phyloP scores from a whole-genome alignment of 2,888 invertebrate species.

The Teleiodes luculella region DNA sequence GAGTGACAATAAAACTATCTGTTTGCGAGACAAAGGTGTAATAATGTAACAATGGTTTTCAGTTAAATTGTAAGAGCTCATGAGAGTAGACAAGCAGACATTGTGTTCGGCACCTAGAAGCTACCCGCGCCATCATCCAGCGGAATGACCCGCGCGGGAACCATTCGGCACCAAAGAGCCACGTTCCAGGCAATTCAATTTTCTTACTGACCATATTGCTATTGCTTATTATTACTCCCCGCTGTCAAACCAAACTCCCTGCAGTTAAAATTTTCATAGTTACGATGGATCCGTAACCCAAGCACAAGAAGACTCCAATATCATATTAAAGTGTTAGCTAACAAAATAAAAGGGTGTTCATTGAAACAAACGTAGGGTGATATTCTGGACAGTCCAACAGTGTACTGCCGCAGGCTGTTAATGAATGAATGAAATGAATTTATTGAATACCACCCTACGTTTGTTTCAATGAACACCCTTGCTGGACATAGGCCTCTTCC shows the following conservation, averaged over 20 bases:
- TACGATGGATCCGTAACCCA: neutral
- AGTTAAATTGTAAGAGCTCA: neutral
- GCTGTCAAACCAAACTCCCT: conserved; percentile 20
- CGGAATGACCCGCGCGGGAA: conserved; percentile 64
- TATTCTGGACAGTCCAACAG: too few species aligned
- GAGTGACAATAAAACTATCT: too few species aligned
- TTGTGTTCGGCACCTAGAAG: conserved; percentile 11
- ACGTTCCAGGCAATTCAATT: conserved; percentile 64
- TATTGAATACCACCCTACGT: too few species aligned
- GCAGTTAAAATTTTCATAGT: conserved; percentile 10
- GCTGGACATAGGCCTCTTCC: too few species aligned
- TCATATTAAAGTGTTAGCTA: too few species aligned
- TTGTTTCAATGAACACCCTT: too few species aligned
- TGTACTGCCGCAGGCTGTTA: too few species aligned
- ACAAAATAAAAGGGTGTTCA: too few species aligned
- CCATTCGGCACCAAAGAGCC: conserved; percentile 69
- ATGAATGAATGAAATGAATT: too few species aligned
- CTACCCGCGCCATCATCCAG: conserved; percentile 26
- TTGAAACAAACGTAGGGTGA: too few species aligned
- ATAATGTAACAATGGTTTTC: neutral
- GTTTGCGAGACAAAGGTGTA: neutral
- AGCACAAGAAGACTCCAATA: too few species aligned
- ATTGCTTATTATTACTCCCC: conserved; percentile 43
- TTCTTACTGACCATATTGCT: conserved; percentile 67
- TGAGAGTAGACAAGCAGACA: conserved; percentile 14